Evolutionary conservation across 1,140 invertebrate genomes (phyloP).

Genomic region (Drosophila arizonae): DNA sequence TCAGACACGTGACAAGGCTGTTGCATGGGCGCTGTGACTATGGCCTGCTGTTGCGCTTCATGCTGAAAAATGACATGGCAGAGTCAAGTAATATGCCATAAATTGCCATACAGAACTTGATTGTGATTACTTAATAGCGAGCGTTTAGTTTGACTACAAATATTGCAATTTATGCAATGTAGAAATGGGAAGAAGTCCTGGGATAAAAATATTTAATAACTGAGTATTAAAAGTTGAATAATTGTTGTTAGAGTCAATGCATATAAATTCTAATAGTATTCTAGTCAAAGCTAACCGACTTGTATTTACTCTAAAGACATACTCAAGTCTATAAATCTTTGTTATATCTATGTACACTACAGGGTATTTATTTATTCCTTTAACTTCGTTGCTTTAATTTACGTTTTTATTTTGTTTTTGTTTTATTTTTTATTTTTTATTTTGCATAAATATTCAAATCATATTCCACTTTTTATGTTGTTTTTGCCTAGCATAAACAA

Average conservation of each 20-base stretch:
- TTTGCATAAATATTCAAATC: constrained; percentile 1
- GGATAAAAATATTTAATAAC: too few relatives aligned
- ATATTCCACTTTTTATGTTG: constrained; percentile 11
- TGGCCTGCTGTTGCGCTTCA: constrained; percentile 39
- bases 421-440: neutral
- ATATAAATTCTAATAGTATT: too few relatives aligned
- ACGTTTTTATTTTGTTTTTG: neutral
- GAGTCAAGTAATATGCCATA: constrained; percentile 49
- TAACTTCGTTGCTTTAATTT: constrained; percentile 1
- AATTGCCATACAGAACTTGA: constrained; percentile 47
- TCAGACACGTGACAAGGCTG: constrained; percentile 23
- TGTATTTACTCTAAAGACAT: too few relatives aligned
- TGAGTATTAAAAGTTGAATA: too few relatives aligned
- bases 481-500: constrained; percentile 25
- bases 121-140: constrained; percentile 25
- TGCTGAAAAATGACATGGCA: constrained; percentile 58
- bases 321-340: too few relatives aligned
- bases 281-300: too few relatives aligned
- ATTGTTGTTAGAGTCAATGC: too few relatives aligned
- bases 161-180: too few relatives aligned
- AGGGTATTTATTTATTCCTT: neutral
- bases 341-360: too few relatives aligned
- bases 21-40: constrained; percentile 8
- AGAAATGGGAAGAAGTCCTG: too few relatives aligned
- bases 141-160: neutral